A percentile compares a stretch with the other conserved stretches of the same genome.
These are phyloP conservation scores for Melolontha melolontha DNA, from an alignment of 2,888 invertebrate species.

Conservation along the genomic window DNA sequence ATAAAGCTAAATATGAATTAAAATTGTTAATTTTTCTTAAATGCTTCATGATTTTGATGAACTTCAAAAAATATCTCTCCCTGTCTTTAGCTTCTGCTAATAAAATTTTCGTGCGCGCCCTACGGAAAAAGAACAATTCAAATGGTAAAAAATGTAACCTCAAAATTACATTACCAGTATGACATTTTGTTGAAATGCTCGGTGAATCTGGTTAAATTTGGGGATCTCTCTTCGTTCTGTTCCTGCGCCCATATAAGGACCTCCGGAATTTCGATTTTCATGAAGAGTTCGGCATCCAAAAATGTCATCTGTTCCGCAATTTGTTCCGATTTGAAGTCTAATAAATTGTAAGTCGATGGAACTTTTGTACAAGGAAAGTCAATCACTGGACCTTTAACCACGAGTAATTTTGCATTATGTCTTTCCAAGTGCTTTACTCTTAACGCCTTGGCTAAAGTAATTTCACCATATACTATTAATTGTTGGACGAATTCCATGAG, in stretches of 20 bases:
- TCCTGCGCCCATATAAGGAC: slow-evolving; percentile 97
- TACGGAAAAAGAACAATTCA: slow-evolving; percentile 51
- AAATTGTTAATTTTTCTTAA: slow-evolving; percentile 97
- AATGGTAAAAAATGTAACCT: slow-evolving; percentile 1
- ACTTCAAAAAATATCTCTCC: slow-evolving; percentile 93
- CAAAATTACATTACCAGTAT: slow-evolving; percentile 78
- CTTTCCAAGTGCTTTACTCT: slow-evolving; percentile 93
- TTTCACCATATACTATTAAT: slow-evolving; percentile 90
- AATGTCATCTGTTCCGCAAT: slow-evolving; percentile 99
- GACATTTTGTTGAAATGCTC: slow-evolving; percentile 99
- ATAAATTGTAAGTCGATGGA: slow-evolving; percentile 69
- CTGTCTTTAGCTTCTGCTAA: slow-evolving; percentile 95
- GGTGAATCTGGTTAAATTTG: slow-evolving; percentile 96
- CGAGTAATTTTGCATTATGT: slow-evolving; percentile 64
- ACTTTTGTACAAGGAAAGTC: slow-evolving; percentile 11
- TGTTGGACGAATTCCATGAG: slow-evolving; percentile 95
- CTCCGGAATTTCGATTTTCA: slow-evolving; percentile 97
- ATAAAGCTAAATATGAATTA: slow-evolving; percentile 96
- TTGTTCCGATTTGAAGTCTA: slow-evolving; percentile 94
- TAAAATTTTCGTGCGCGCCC: slow-evolving; percentile 92
- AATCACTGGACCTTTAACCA: slow-evolving; percentile 41
- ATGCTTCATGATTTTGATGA: slow-evolving; percentile 98
- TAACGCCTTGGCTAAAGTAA: slow-evolving; percentile 90
- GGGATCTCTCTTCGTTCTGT: slow-evolving; percentile 96
- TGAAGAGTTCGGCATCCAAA: slow-evolving; percentile 94